phyloP scores from a whole-genome alignment of 1,140 invertebrate genomes.

The Oscheius sp. region DNA sequence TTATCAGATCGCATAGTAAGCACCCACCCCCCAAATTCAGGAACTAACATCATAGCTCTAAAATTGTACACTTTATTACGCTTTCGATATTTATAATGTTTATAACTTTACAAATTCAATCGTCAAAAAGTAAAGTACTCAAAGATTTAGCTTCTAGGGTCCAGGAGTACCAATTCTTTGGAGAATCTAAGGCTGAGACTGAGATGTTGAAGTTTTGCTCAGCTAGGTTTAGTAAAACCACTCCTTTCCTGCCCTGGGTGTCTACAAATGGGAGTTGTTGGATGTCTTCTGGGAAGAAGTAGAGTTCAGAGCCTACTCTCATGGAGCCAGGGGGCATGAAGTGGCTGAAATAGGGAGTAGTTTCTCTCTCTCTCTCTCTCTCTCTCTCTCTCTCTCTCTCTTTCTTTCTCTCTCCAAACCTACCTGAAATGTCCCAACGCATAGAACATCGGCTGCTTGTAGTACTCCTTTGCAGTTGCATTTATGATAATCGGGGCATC shows the following conservation, averaged over 20 bases:
- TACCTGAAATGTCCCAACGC: conserved; percentile 74
- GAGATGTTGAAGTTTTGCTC: neutral
- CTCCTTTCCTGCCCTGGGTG: neutral
- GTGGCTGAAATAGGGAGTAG: neutral
- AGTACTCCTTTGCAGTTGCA: conserved; percentile 69
- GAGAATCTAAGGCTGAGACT: neutral
- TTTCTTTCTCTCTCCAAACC: neutral
- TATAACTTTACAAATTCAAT: neutral
- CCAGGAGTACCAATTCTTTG: neutral
- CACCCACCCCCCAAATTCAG: too few species aligned
- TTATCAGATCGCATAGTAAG: too few species aligned
- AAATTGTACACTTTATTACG: neutral
- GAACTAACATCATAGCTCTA: too few species aligned
- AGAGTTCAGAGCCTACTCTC: neutral
- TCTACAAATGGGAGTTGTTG: neutral
- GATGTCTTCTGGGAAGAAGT: neutral
- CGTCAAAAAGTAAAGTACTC: neutral
- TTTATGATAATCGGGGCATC: conserved; percentile 78
- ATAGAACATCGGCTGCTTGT: conserved; percentile 85
- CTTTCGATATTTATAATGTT: neutral
- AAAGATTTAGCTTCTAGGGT: neutral
- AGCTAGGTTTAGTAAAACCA: neutral
- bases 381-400: too few species aligned
- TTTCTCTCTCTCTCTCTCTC: too few species aligned
- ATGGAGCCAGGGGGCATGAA: neutral